Base-by-base conservation (phyloP, 1,140 invertebrate genomes). In the Dinoponera quadriceps region DNA sequence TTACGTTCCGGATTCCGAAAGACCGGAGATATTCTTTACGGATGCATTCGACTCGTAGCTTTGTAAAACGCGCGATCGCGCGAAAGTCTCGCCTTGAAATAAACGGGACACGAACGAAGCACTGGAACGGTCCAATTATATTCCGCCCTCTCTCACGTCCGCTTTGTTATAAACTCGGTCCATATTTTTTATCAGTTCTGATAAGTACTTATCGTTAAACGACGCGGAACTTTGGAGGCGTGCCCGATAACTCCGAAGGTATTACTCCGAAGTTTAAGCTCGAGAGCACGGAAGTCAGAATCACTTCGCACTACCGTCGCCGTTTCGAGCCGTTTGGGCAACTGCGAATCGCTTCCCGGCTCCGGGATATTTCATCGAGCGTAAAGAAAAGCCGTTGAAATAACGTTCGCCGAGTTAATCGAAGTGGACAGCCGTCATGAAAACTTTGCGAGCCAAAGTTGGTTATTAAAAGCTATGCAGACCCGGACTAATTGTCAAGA, bases 161-260 rank as follows among this genome's bases (percentile, higher is more conserved):
- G 75, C 75, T 80, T 80, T 80, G 75, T 80, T 80, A 63, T 80
- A 80, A 80, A 80, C 75, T 80, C 75, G 75, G 18, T 80, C 75
- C 51, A 80, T 80, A 80, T 80, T 80, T 80, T 80, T 80, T 80
- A 80, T 80, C 75, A 80, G 75, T 80, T 80, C 75, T 80, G 75
- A 80, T 80, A 80, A 80, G 75, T 68, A 80, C 75, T 80, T 80
- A 80, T 71, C 75, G 75, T 80, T 80, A 80, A 80, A 80, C 75
- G 75, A 80, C 51, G 51, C 75, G 75, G 65, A 80, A 80, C 65
- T 80, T 80, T 80, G 75, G 75, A 80, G 75, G 75, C 65, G 75
- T 80, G 75, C 75, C 75, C 75, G 65, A 80, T 80, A 80, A 80
- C 75, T 80, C 65, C 65, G 65, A 66, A 44, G 65, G 75, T 80